phyloP scores from a whole-genome alignment of 2,113 vertebrate species.

The Vidua chalybeata region DNA sequence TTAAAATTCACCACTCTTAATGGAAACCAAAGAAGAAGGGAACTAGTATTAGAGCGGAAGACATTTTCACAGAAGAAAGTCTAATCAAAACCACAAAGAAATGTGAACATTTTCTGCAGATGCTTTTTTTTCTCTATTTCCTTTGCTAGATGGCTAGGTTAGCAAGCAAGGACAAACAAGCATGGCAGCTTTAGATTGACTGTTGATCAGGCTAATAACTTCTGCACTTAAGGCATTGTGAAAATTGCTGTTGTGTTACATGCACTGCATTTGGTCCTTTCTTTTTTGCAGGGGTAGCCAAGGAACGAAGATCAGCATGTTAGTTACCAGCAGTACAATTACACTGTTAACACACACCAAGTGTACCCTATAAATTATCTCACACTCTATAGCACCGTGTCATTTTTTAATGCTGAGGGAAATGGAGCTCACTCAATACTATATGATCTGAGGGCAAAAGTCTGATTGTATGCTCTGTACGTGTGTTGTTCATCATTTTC shows the following conservation, averaged over 20 bases:
- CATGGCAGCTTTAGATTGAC: not conserved
- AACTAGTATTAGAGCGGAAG: not conserved
- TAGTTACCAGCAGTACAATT: conserved; percentile 14
- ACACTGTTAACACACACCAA: not conserved
- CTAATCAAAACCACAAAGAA: not conserved
- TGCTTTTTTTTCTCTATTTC: not conserved
- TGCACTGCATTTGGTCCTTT: not conserved
- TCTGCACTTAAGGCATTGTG: not conserved
- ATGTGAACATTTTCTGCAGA: not conserved
- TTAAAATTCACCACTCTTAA: not conserved
- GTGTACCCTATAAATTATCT: conserved; percentile 17
- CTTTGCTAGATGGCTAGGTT: not conserved
- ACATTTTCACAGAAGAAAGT: not conserved
- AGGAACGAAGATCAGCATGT: not conserved
- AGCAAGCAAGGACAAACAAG: not conserved
- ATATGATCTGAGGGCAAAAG: not conserved
- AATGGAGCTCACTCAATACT: not conserved
- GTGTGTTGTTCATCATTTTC: not conserved
- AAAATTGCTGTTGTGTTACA: not conserved
- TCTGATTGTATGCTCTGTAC: not conserved
- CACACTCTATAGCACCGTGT: not conserved
- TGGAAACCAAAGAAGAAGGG: not conserved
- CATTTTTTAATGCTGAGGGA: conserved; percentile 18
- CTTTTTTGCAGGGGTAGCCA: not conserved
- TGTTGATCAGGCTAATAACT: not conserved